Evolutionary conservation across 2,888 invertebrate species (phyloP).

Genomic region (Volucella bombylans): DNA sequence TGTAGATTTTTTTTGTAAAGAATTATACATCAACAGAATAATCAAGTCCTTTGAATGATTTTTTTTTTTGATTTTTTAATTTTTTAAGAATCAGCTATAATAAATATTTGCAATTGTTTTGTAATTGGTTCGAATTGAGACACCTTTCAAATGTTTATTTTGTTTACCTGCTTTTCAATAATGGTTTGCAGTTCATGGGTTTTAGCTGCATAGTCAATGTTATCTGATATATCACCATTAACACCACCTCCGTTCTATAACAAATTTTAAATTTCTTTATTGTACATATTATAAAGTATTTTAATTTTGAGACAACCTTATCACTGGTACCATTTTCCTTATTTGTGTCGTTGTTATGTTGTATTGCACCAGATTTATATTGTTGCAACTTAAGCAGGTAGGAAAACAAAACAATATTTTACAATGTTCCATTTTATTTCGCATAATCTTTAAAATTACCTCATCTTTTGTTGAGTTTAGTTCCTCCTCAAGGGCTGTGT

Average conservation of each 20-base stretch:
- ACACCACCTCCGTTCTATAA: constrained; percentile 77
- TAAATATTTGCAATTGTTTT: too few relatives aligned
- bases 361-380: constrained; percentile 88
- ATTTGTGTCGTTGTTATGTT: constrained; percentile 86
- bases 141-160: not conserved
- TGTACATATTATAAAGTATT: constrained; percentile 41
- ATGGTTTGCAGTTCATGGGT: constrained; percentile 92
- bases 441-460: constrained; percentile 83
- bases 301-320: constrained; percentile 77
- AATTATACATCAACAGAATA: too few relatives aligned
- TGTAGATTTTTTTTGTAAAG: too few relatives aligned
- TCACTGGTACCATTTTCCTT: constrained; percentile 91
- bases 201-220: constrained; percentile 83
- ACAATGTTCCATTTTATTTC: not conserved
- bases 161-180: constrained; percentile 92
- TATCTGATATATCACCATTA: constrained; percentile 81
- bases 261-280: constrained; percentile 23
- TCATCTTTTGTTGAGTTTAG: constrained; percentile 97
- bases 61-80: too few relatives aligned
- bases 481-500: constrained; percentile 97
- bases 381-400: constrained; percentile 87
- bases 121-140: not conserved
- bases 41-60: too few relatives aligned
- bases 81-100: too few relatives aligned
- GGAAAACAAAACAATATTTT: constrained; percentile 4